phyloP scores from a whole-genome alignment of 2,888 invertebrate species.

The Drosophila paucipuncta region DNA sequence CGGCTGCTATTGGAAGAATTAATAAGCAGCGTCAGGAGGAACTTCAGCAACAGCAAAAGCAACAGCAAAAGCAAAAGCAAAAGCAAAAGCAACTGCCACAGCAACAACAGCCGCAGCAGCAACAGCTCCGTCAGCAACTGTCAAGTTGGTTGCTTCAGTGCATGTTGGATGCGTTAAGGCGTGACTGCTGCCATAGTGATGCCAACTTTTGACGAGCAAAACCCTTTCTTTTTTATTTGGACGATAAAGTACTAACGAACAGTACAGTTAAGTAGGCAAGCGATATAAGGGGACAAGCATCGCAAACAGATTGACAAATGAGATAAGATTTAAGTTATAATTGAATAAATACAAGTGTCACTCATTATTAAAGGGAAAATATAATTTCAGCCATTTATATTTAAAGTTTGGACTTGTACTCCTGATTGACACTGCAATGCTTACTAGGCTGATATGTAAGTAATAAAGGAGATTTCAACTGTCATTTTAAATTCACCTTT shows the following conservation, averaged over 20 bases:
- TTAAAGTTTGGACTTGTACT: background rate
- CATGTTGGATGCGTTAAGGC: slow-evolving; percentile 18
- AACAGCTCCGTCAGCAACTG: slow-evolving; percentile 18
- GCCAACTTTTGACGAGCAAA: slow-evolving; percentile 6
- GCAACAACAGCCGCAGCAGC: background rate
- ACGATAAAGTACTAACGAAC: background rate
- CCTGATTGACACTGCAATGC: background rate
- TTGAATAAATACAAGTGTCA: background rate
- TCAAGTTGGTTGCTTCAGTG: slow-evolving; percentile 27
- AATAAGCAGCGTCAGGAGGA: slow-evolving; percentile 46
- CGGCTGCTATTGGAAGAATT: slow-evolving; percentile 48
- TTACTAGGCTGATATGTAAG: too few relatives aligned
- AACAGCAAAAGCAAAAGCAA: slow-evolving; percentile 1
- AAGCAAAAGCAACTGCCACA: slow-evolving; percentile 2
- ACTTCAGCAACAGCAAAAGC: slow-evolving; percentile 7
- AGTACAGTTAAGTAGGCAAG: background rate
- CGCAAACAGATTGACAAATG: background rate
- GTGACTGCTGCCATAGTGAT: slow-evolving; percentile 20
- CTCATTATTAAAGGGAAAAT: background rate
- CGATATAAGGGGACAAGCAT: background rate
- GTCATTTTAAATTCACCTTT: background rate
- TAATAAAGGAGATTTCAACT: background rate
- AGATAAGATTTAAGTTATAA: background rate
- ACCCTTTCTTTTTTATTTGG: background rate
- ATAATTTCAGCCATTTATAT: background rate